These are phyloP conservation scores for Myripristis murdjan DNA, from an alignment of 2,797 vertebrate genomes.

Conservation along the genomic window DNA sequence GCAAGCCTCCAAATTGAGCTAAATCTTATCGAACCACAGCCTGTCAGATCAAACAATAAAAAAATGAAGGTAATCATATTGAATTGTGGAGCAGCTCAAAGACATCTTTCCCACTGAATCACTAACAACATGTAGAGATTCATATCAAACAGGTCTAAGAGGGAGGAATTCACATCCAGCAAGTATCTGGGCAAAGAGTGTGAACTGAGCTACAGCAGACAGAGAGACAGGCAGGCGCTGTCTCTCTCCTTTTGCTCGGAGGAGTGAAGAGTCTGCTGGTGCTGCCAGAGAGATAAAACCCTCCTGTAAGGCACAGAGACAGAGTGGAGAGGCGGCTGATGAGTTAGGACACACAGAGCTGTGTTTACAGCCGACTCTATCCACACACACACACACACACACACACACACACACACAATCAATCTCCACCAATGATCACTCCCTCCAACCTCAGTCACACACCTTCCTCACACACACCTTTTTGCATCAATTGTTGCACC, in stretches of 20 bases:
- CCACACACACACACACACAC: conserved; percentile 30
- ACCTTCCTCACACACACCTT: conserved; percentile 13
- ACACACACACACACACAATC: too few relatives aligned
- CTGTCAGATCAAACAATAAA: too few relatives aligned
- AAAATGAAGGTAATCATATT: too few relatives aligned
- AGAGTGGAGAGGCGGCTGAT: conserved; percentile 42
- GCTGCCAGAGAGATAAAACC: conserved; percentile 65
- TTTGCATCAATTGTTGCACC: conserved; percentile 66
- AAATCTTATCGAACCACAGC: too few relatives aligned
- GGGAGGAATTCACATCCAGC: conserved; percentile 41
- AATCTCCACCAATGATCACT: conserved; percentile 68
- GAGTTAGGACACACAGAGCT: conserved; percentile 34
- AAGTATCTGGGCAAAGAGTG: conserved; percentile 25
- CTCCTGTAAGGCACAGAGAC: conserved; percentile 46
- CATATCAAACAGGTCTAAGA: conserved; percentile 14
- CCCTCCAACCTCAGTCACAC: conserved; percentile 46
- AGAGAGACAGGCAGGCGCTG: conserved; percentile 41
- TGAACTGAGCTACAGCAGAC: conserved; percentile 47
- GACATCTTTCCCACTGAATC: neutral
- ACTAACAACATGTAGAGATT: too few relatives aligned
- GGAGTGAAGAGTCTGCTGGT: conserved; percentile 63
- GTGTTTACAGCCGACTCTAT: conserved; percentile 38
- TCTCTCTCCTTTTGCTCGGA: conserved; percentile 16
- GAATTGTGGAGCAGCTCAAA: neutral
- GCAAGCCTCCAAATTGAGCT: too few relatives aligned